Evolutionary conservation across 2,797 vertebrate genomes (phyloP).

Genomic region (Acanthurus tractus): DNA sequence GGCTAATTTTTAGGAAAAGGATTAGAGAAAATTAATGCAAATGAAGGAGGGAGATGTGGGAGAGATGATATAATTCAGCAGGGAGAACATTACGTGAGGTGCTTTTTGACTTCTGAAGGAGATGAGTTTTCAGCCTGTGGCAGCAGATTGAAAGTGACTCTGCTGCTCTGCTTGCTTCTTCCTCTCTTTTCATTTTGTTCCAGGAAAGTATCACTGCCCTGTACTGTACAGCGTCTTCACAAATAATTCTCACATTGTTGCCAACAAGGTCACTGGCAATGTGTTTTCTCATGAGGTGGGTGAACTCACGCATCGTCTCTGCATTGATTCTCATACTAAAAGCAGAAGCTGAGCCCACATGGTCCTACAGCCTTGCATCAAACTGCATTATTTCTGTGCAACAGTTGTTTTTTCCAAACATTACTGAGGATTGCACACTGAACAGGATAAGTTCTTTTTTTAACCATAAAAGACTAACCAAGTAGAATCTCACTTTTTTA

Average conservation of each 20-base stretch:
- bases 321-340: slow-evolving; percentile 4
- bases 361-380: slow-evolving; percentile 14
- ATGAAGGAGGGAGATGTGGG: slow-evolving; percentile 7
- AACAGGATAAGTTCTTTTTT: background rate
- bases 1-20: background rate
- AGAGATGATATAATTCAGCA: slow-evolving; percentile 25
- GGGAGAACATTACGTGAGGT: background rate
- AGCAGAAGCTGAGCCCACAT: slow-evolving; percentile 28
- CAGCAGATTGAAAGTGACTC: background rate
- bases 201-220: slow-evolving; percentile 97
- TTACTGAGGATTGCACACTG: background rate
- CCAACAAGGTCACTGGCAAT: slow-evolving; percentile 94
- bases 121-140: slow-evolving; percentile 3
- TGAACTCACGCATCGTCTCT: background rate
- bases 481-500: background rate
- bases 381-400: background rate
- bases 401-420: background rate
- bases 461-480: background rate
- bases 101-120: slow-evolving; percentile 4
- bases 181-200: slow-evolving; percentile 17
- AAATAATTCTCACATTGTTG: slow-evolving; percentile 95
- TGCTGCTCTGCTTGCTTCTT: slow-evolving; percentile 5
- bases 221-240: slow-evolving; percentile 97
- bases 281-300: slow-evolving; percentile 94
- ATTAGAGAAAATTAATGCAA: slow-evolving; percentile 32